A percentile compares a stretch with the other conserved stretches of the same genome.
These are phyloP conservation scores for Oeneis ivallda DNA, from an alignment of 2,888 invertebrate species.

Conservation along the genomic window DNA sequence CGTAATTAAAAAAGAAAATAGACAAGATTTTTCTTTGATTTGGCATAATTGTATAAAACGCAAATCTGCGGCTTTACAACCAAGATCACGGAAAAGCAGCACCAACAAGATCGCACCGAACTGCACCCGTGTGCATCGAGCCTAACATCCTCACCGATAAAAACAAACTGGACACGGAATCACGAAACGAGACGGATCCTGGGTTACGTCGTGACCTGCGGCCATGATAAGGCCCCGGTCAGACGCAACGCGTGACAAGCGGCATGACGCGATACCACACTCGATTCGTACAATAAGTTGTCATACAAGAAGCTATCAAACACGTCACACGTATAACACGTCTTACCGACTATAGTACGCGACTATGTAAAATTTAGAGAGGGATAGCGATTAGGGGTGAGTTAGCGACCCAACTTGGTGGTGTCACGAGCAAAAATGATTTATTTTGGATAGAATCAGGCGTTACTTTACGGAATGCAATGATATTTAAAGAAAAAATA, in stretches of 20 bases:
- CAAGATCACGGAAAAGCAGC: background rate
- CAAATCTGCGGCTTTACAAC: no score
- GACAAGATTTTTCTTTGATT: no score
- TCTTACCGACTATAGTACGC: no score
- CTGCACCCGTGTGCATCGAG: background rate
- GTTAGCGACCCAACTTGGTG: no score
- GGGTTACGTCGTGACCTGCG: slow-evolving; percentile 39
- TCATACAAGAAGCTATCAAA: background rate
- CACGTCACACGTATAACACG: no score
- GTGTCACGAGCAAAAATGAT: no score
- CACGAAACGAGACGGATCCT: slow-evolving; percentile 32
- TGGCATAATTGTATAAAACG: background rate
- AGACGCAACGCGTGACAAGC: background rate
- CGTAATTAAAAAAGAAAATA: no score
- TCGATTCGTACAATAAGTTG: background rate
- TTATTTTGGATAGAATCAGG: no score
- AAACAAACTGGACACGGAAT: slow-evolving; percentile 30
- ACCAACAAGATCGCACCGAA: background rate
- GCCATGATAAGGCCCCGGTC: background rate
- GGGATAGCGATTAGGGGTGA: no score
- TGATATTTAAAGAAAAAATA: no score
- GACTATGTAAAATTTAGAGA: no score
- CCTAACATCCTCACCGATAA: slow-evolving; percentile 30
- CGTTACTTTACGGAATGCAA: no score
- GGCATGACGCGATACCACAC: background rate